Evolutionary conservation across 2,797 vertebrate species (phyloP).

Genomic region (Dendrocincla fuliginosa): DNA sequence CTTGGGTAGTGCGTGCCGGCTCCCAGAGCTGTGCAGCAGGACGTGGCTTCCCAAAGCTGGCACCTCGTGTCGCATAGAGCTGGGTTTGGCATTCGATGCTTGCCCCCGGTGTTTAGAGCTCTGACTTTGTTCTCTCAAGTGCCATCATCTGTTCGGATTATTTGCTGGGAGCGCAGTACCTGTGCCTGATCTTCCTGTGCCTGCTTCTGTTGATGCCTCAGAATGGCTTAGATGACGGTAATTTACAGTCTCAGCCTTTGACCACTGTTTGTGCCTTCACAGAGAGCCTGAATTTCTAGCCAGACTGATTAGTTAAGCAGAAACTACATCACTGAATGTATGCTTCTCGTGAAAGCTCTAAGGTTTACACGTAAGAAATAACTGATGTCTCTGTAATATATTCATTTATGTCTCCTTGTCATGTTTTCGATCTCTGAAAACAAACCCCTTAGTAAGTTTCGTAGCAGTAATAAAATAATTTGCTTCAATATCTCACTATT

Average conservation of each 20-base stretch:
- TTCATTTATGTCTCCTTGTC: conserved; percentile 2
- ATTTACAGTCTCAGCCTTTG: not conserved
- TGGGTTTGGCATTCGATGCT: not conserved
- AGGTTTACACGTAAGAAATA: not conserved
- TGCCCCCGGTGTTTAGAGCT: not conserved
- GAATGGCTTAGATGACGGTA: not conserved
- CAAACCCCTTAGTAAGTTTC: conserved; percentile 1
- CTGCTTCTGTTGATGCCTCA: not conserved
- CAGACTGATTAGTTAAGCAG: not conserved
- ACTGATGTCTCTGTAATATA: not conserved
- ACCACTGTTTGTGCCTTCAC: not conserved
- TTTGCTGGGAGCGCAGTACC: not conserved
- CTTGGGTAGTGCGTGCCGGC: not conserved
- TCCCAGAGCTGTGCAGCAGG: not conserved
- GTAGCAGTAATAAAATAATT: conserved; percentile 14
- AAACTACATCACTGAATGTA: not conserved
- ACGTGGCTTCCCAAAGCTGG: not conserved
- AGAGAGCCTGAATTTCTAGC: not conserved
- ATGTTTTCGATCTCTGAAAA: conserved; percentile 4
- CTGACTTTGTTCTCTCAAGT: not conserved
- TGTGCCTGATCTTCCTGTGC: not conserved
- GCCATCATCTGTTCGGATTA: not conserved
- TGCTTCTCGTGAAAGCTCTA: not conserved
- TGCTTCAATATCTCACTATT: not conserved
- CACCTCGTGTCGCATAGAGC: rapidly evolving